Conservation (phyloP, 2,113 vertebrate genomes). For the Mirounga angustirostris region DNA sequence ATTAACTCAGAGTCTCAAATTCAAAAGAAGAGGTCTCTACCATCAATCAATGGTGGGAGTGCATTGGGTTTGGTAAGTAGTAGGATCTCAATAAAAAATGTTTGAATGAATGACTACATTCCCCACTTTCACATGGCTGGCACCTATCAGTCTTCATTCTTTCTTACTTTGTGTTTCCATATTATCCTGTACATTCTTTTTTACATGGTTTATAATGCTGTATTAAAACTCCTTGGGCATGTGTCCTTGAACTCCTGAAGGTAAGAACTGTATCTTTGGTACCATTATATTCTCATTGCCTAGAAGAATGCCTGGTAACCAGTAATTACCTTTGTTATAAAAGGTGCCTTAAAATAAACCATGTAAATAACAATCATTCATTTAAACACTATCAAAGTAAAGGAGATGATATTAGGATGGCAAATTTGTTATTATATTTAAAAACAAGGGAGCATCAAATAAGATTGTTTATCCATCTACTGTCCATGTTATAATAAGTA, state of each 20-base stretch:
- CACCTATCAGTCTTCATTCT: background rate
- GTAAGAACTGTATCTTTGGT: background rate
- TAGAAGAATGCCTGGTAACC: background rate
- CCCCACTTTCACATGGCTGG: background rate
- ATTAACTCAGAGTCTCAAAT: background rate
- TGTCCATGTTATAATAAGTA: background rate
- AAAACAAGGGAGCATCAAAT: background rate
- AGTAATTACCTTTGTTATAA: background rate
- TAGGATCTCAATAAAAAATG: background rate
- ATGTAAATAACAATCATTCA: background rate
- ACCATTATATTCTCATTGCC: background rate
- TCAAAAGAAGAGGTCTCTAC: background rate
- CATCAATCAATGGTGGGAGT: fast-evolving
- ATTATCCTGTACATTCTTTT: background rate
- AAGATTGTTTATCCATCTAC: background rate
- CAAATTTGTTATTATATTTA: background rate
- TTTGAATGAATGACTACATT: background rate
- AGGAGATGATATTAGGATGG: background rate
- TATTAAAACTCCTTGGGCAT: background rate
- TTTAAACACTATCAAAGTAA: background rate
- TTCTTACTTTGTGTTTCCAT: background rate
- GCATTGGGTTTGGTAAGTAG: background rate
- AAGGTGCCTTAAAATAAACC: background rate
- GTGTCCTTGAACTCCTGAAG: background rate
- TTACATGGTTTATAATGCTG: background rate